Conservation (phyloP, 1,140 invertebrate genomes). For the Zaprionus inermis region DNA sequence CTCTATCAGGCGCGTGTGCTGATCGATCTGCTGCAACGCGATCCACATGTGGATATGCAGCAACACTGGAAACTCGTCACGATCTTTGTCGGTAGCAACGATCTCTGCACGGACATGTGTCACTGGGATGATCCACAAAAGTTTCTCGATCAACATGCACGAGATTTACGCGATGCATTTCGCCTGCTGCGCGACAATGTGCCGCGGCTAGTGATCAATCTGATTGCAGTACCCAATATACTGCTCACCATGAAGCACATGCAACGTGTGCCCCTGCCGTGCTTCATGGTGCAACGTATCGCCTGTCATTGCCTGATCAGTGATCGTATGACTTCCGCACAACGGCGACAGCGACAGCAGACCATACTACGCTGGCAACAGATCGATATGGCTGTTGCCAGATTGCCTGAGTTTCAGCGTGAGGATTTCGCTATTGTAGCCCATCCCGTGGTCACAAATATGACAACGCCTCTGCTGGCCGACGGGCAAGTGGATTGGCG, state of each 20-base stretch:
- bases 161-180: slow-evolving; percentile 58
- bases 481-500: slow-evolving; percentile 85
- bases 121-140: slow-evolving; percentile 59
- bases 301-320: slow-evolving; percentile 86
- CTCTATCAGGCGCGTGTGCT: slow-evolving; percentile 87
- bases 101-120: slow-evolving; percentile 88
- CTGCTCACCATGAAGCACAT: slow-evolving; percentile 69
- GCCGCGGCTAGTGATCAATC: slow-evolving; percentile 70
- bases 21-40: slow-evolving; percentile 86
- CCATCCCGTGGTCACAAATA: slow-evolving; percentile 85
- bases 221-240: slow-evolving; percentile 66
- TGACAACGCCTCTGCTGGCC: slow-evolving; percentile 75
- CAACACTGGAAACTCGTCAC: slow-evolving; percentile 90
- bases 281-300: slow-evolving; percentile 79
- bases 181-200: slow-evolving; percentile 71
- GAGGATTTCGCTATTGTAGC: slow-evolving; percentile 87
- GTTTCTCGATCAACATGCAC: slow-evolving; percentile 62
- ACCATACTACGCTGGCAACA: slow-evolving; percentile 84
- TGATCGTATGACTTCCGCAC: slow-evolving; percentile 50
- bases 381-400: slow-evolving; percentile 79
- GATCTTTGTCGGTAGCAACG: slow-evolving; percentile 89
- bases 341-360: slow-evolving; percentile 56
- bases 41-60: slow-evolving; percentile 86
- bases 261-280: slow-evolving; percentile 73
- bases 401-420: slow-evolving; percentile 75